A percentile compares a stretch with the other conserved stretches of the same genome.
Conservation (phyloP, 1,140 invertebrate species). For the Vanessa tameamea region DNA sequence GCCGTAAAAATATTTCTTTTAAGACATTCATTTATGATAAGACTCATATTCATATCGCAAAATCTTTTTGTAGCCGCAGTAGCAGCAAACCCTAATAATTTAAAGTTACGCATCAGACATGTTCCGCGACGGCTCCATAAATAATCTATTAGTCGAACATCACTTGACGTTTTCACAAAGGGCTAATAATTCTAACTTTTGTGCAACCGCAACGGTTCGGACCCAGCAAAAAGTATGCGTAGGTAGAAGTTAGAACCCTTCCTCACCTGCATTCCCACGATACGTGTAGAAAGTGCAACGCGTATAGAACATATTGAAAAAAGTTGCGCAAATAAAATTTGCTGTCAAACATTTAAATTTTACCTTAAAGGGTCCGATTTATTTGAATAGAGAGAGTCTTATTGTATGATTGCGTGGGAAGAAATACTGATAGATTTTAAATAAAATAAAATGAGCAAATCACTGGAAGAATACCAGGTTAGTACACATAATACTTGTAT, state of each 20-base stretch:
- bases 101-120: constrained; percentile 52
- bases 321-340: constrained; percentile 75
- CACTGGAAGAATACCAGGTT: background rate
- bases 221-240: constrained; percentile 56
- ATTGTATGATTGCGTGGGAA: constrained; percentile 61
- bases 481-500: no score
- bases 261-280: constrained; percentile 79
- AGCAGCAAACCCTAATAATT: constrained; percentile 68
- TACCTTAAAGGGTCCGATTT: constrained; percentile 58
- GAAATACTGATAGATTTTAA: constrained; percentile 7
- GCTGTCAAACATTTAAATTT: constrained; percentile 74
- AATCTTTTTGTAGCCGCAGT: constrained; percentile 1
- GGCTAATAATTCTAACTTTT: constrained; percentile 71
- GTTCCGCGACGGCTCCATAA: constrained; percentile 68
- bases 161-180: constrained; percentile 73
- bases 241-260: constrained; percentile 67
- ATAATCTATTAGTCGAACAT: constrained; percentile 78
- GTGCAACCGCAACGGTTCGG: constrained; percentile 66
- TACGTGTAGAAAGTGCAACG: constrained; percentile 69
- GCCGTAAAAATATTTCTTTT: constrained; percentile 4
- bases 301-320: constrained; percentile 42
- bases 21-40: constrained; percentile 11
- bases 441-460: constrained; percentile 1
- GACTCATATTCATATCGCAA: constrained; percentile 1
- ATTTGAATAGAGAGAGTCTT: constrained; percentile 45